Conservation (phyloP, 2,113 vertebrate genomes). For the Vicugna pacos region DNA sequence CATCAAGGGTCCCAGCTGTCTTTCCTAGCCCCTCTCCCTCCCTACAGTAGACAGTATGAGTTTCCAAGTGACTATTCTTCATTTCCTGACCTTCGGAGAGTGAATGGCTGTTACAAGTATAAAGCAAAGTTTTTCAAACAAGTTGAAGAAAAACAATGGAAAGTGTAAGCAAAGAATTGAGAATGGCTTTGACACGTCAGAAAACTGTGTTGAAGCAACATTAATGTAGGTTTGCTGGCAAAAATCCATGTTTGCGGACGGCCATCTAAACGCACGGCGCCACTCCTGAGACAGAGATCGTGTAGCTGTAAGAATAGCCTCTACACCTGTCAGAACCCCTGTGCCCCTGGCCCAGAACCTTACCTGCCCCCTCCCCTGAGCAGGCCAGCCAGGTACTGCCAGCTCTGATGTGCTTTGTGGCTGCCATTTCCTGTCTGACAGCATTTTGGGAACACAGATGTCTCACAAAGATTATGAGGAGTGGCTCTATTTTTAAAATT, state of each 20-base stretch:
- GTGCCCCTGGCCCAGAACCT: background rate
- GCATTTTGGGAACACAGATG: background rate
- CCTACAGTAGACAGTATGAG: background rate
- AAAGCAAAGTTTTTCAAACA: background rate
- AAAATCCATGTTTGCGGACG: background rate
- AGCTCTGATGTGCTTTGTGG: too few relatives aligned
- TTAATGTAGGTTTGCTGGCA: background rate
- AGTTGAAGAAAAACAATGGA: background rate
- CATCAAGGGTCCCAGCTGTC: background rate
- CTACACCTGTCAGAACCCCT: too few relatives aligned
- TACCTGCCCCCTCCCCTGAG: background rate
- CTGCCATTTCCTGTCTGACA: background rate
- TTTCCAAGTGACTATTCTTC: background rate
- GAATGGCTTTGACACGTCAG: background rate
- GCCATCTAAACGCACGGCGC: fast-evolving
- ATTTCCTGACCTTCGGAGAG: background rate
- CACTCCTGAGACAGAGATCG: background rate
- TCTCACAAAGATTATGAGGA: background rate
- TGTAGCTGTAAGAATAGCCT: background rate
- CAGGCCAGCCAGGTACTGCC: background rate
- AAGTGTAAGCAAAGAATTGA: background rate
- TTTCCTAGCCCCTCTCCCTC: background rate
- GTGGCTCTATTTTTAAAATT: background rate
- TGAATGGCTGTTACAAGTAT: background rate
- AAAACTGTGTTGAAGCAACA: background rate